These are phyloP conservation scores for Thalassaphorura encarpata DNA, from an alignment of 1,140 invertebrate genomes.

Conservation along the genomic window DNA sequence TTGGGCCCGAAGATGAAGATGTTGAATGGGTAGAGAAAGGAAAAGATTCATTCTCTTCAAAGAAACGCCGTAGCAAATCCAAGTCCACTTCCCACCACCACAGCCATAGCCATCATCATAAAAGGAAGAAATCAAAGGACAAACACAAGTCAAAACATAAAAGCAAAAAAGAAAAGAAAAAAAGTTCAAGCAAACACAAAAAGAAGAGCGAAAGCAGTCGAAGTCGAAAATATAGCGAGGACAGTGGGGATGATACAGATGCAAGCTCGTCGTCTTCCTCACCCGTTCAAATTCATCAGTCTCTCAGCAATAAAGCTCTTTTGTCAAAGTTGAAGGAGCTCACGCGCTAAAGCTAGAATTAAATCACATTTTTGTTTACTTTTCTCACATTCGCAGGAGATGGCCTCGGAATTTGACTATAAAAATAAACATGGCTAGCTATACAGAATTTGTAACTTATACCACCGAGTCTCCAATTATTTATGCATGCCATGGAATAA, in stretches of 20 bases:
- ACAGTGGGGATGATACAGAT: background rate
- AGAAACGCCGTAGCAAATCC: background rate
- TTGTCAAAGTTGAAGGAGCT: conserved; percentile 24
- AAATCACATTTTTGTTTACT: background rate
- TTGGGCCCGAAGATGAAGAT: conserved; percentile 8
- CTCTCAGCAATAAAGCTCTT: conserved; percentile 19
- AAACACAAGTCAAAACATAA: conserved; percentile 15
- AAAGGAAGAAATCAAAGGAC: conserved; percentile 18
- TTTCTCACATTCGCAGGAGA: background rate
- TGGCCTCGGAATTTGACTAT: too few species aligned
- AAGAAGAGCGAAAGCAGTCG: background rate
- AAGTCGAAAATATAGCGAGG: background rate
- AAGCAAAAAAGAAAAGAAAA: conserved; percentile 14
- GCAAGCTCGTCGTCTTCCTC: conserved; percentile 1
- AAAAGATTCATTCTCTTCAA: background rate
- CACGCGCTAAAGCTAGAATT: background rate
- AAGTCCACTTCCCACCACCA: too few species aligned
- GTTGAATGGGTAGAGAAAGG: conserved; percentile 23
- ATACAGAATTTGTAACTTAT: too few species aligned
- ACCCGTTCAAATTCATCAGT: conserved; percentile 21
- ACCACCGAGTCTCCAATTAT: too few species aligned
- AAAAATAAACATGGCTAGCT: too few species aligned
- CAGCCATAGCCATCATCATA: too few species aligned
- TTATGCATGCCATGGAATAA: too few species aligned
- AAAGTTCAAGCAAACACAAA: conserved; percentile 3